These are phyloP conservation scores for Oxygymnocypris stewartii DNA, from an alignment of 2,113 vertebrate genomes.

Conservation along the genomic window DNA sequence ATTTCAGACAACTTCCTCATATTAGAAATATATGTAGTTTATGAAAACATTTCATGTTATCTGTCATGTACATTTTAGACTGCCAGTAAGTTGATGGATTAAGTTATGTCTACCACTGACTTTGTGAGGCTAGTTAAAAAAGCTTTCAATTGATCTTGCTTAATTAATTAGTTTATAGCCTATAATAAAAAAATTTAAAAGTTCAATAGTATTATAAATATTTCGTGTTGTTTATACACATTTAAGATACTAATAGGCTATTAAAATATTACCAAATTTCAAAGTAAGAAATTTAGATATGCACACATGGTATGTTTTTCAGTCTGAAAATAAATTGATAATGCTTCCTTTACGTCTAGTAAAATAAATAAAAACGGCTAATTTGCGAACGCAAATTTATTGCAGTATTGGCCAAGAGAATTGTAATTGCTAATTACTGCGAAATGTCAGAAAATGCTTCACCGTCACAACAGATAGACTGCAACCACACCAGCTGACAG, in stretches of 20 bases:
- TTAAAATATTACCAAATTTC: not conserved
- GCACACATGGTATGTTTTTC: not conserved
- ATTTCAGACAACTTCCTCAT: not conserved
- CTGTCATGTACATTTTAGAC: not conserved
- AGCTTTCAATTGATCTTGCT: not conserved
- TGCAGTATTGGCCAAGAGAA: not conserved
- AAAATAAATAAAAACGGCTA: not conserved
- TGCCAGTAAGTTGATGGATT: not conserved
- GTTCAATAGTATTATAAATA: not conserved
- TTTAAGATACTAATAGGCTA: not conserved
- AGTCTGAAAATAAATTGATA: constrained; percentile 9
- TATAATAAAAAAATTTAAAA: not conserved
- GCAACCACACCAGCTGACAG: constrained; percentile 31
- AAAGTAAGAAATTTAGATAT: not conserved
- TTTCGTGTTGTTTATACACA: not conserved
- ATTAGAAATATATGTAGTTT: constrained; percentile 5
- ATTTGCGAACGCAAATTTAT: not conserved
- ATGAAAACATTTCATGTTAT: not conserved
- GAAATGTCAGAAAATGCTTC: constrained; percentile 1
- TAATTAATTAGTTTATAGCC: not conserved
- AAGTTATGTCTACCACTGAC: not conserved
- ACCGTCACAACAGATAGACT: constrained; percentile 37
- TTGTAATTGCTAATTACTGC: constrained; percentile 4
- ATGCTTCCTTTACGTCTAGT: not conserved
- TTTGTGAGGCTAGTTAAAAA: not conserved